Evolutionary conservation across 2,797 vertebrate species (phyloP), one percentile per base, ranked within the genome.

Genomic region (Lithobates pipiens): DNA sequence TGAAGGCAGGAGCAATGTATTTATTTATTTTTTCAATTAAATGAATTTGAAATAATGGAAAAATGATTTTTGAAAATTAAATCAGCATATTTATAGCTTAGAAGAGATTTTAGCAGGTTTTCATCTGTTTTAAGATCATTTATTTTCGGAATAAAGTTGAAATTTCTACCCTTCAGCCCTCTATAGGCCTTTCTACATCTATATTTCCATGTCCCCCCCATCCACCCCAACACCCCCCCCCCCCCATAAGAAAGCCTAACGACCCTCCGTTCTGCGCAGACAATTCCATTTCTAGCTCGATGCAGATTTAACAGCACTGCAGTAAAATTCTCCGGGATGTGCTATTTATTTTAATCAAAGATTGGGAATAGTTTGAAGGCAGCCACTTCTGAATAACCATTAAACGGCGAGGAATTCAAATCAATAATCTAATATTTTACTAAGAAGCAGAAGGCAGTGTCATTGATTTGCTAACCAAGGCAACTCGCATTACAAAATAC

Each of bases 371-470:
- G 80, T 83, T 78, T 86, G 76, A 83, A 87, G 85, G 85, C 80
- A 87, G 85, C 81, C 76, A 83, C 85, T 87, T 87, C 85, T 87
- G 81, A 83, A 87, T 87, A 83, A 75, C 85, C 85, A 87, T 87
- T 87, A 83, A 87, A 87, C 85, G 68, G 85, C 81, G 25, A 79
- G 75, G 85, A 87, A 87, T 87, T 87, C 76, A 44, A 83, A 87
- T 87, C 85, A 83, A 87, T 87, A 87, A 87, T 87, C 85, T 87
- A 87, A 87, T 87, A 87, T 87, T 87, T 87, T 87, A 87, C 85
- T 87, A 83, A 87, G 85, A 87, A 79, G 85, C 85, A 86, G 80
- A 78, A 86, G 85, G 85, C 85, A 80, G 81, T 39, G 76, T 39
- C 85, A 87, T 87, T 87, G 85, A 87, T 87, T 65, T 87, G 85